Percentiles rank a stretch among this genome's conserved stretches.
Conservation (phyloP, 2,888 invertebrate genomes). For the Calameuta filiformis region DNA sequence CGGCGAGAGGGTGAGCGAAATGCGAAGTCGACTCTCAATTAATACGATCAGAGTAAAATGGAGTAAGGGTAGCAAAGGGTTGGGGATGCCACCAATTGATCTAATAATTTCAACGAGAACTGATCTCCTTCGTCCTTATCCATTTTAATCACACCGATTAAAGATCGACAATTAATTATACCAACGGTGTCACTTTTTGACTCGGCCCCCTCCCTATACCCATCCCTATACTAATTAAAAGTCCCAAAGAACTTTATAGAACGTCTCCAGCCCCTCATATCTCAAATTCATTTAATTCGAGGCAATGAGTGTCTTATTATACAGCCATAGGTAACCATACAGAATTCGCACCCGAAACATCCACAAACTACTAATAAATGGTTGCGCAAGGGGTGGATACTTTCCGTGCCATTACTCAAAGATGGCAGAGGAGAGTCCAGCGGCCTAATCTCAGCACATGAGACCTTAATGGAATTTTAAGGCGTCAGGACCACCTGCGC, state of each 20-base stretch:
- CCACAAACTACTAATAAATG: constrained; percentile 10
- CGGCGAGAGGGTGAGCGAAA: neutral
- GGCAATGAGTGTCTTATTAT: neutral
- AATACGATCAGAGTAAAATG: neutral
- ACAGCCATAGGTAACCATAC: neutral
- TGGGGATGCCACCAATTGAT: neutral
- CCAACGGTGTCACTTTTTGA: neutral
- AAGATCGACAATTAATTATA: neutral
- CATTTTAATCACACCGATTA: neutral
- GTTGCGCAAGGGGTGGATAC: constrained; percentile 22
- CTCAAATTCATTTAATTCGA: neutral
- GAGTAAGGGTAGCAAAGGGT: neutral
- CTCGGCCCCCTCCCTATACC: neutral
- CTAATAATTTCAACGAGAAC: constrained; percentile 5
- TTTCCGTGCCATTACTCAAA: constrained; percentile 61
- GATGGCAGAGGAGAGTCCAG: constrained; percentile 55
- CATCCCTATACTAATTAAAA: neutral
- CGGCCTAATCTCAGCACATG: constrained; percentile 64
- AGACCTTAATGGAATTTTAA: constrained; percentile 66
- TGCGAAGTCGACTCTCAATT: neutral
- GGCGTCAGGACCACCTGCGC: constrained; percentile 62
- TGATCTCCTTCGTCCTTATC: neutral
- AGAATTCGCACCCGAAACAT: neutral
- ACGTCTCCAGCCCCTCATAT: neutral
- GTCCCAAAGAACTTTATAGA: neutral